These are phyloP conservation scores for Siderastrea radians DNA, from an alignment of 92 coral and sea anemone species.

Conservation along the genomic window DNA sequence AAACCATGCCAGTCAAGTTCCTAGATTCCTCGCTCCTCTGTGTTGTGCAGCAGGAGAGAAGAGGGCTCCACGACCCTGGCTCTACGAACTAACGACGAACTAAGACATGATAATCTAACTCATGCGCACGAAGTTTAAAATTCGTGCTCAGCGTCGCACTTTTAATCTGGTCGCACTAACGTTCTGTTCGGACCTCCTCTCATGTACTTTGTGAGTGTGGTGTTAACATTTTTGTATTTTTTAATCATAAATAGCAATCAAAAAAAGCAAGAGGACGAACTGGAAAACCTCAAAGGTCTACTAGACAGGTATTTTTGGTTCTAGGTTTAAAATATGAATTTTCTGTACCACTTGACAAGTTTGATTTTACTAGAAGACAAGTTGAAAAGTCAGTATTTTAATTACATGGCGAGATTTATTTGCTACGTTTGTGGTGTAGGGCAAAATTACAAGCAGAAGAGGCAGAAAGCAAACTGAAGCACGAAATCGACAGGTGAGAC, in stretches of 20 bases:
- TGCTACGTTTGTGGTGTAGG: neutral
- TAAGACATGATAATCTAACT: no score
- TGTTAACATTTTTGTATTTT: neutral
- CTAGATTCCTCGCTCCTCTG: no score
- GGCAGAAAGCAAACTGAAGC: neutral
- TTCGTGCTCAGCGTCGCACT: no score
- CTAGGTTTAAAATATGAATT: neutral
- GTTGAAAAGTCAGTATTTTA: neutral
- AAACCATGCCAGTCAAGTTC: no score
- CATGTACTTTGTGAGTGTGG: neutral
- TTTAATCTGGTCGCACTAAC: no score
- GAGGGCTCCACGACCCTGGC: no score
- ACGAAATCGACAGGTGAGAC: constrained; percentile 29
- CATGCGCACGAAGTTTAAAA: no score
- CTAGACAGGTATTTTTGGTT: constrained; percentile 5
- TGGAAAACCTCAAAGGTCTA: constrained; percentile 3
- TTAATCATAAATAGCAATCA: constrained; percentile 16
- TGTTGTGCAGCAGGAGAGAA: no score
- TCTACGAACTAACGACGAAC: no score
- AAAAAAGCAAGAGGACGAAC: constrained; percentile 15
- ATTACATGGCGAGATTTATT: neutral
- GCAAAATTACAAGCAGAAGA: neutral
- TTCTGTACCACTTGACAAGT: no score
- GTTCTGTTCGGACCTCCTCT: no score
- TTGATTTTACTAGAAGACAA: no score